Evolutionary conservation across 2,888 invertebrate genomes (phyloP).

Genomic region (Melanostoma scalare): DNA sequence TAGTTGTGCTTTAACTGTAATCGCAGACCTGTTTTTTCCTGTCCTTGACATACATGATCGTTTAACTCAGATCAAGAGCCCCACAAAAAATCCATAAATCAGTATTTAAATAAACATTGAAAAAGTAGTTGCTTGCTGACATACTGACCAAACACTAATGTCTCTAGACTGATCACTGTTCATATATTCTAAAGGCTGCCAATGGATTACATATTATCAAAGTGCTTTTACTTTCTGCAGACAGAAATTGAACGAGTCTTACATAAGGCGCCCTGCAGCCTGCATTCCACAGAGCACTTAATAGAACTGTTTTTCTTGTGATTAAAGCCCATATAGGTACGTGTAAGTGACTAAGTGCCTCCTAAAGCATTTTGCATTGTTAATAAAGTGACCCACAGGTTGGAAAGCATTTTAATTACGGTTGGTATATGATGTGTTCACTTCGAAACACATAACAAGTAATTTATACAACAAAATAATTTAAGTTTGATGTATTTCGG

Average conservation of each 20-base stretch:
- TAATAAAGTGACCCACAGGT: conserved; percentile 50
- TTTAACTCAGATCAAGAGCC: too few species aligned
- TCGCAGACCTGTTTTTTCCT: background rate
- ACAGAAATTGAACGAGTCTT: background rate
- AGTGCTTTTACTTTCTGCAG: background rate
- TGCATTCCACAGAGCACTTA: background rate
- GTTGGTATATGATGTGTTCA: conserved; percentile 9
- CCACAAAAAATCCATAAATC: too few species aligned
- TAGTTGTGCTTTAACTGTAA: background rate
- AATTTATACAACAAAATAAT: conserved; percentile 33
- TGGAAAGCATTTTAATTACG: conserved; percentile 35
- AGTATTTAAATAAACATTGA: too few species aligned
- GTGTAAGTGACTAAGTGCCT: background rate
- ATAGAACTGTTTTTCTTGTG: background rate
- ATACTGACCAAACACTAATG: background rate
- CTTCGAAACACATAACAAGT: background rate
- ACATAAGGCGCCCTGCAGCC: background rate
- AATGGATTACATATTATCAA: too few species aligned
- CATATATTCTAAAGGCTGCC: too few species aligned
- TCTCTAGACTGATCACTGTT: too few species aligned
- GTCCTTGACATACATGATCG: background rate
- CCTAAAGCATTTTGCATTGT: conserved; percentile 47
- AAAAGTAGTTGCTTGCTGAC: background rate
- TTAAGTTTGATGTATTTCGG: background rate
- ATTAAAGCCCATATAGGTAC: background rate